Evolutionary conservation across 2,113 vertebrate genomes (phyloP).

Genomic region (Nibea albiflora): DNA sequence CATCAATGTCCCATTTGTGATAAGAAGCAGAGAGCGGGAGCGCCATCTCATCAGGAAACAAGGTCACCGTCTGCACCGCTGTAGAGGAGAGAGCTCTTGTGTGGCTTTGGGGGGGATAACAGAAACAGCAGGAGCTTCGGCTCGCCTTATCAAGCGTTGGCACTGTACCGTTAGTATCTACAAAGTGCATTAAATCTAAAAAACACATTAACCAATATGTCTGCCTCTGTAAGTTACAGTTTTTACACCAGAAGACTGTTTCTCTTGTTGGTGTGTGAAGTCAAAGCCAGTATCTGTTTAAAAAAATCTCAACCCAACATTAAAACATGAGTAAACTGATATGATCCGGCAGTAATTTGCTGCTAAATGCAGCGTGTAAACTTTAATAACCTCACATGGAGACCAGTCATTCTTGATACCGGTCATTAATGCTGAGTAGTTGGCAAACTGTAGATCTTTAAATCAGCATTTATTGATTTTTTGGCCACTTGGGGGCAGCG

Average conservation of each 20-base stretch:
- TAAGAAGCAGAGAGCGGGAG: slow-evolving; percentile 67
- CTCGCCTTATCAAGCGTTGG: slow-evolving; percentile 1
- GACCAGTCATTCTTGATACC: not conserved
- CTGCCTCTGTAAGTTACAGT: not conserved
- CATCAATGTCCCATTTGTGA: slow-evolving; percentile 70
- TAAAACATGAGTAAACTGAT: not conserved
- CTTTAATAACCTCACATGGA: not conserved
- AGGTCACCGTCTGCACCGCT: slow-evolving; percentile 63
- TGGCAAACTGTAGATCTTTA: not conserved
- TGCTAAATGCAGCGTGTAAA: not conserved
- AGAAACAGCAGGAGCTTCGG: slow-evolving; percentile 6
- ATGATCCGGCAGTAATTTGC: not conserved
- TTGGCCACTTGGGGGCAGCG: not conserved
- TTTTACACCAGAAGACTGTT: not conserved
- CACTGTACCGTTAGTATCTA: not conserved
- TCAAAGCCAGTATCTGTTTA: not conserved
- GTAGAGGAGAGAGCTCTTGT: slow-evolving; percentile 16
- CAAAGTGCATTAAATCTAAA: not conserved
- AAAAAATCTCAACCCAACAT: too few relatives aligned
- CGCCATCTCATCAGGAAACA: slow-evolving; percentile 71
- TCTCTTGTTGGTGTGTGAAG: too few relatives aligned
- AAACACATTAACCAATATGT: not conserved
- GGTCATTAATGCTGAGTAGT: not conserved
- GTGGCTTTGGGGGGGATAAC: not conserved
- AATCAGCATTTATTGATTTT: not conserved